Evolutionary conservation across 2,797 vertebrate species (phyloP).

Genomic region (Sarcoramphus papa): DNA sequence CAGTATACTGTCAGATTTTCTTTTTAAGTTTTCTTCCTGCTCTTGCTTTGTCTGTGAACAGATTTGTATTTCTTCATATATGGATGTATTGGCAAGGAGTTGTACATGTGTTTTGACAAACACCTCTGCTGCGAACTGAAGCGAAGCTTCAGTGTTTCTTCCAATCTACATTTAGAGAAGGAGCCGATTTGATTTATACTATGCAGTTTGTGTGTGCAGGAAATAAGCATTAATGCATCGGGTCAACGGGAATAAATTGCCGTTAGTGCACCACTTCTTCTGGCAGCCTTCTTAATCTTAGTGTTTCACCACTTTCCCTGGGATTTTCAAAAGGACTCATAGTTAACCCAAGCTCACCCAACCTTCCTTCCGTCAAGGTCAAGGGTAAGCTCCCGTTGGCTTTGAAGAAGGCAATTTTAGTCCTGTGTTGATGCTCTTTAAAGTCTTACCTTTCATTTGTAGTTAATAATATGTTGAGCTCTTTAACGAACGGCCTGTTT

Average conservation of each 20-base stretch:
- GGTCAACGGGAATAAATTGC: constrained; percentile 10
- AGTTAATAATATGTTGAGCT: not conserved
- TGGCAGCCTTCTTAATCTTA: constrained; percentile 34
- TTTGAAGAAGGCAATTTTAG: not conserved
- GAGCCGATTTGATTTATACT: constrained; percentile 7
- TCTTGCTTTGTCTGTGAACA: not conserved
- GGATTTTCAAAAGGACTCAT: not conserved
- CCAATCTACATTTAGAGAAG: not conserved
- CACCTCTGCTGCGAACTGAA: not conserved
- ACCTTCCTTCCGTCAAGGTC: not conserved
- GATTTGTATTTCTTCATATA: not conserved
- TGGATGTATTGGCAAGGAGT: not conserved
- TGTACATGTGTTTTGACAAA: not conserved
- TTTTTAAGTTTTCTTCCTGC: not conserved
- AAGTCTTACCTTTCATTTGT: constrained; percentile 13
- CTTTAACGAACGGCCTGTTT: not conserved
- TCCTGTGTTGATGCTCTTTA: not conserved
- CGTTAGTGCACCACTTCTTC: not conserved
- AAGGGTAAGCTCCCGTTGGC: not conserved
- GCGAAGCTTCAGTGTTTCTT: not conserved
- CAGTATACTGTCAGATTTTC: not conserved
- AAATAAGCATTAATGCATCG: constrained; percentile 25
- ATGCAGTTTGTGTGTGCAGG: not conserved
- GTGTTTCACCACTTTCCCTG: constrained; percentile 29
- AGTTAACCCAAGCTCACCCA: not conserved